Evolutionary conservation across 2,797 vertebrate species (phyloP), one percentile per base, ranked within the genome.

Genomic region (Oryzias sinensis): DNA sequence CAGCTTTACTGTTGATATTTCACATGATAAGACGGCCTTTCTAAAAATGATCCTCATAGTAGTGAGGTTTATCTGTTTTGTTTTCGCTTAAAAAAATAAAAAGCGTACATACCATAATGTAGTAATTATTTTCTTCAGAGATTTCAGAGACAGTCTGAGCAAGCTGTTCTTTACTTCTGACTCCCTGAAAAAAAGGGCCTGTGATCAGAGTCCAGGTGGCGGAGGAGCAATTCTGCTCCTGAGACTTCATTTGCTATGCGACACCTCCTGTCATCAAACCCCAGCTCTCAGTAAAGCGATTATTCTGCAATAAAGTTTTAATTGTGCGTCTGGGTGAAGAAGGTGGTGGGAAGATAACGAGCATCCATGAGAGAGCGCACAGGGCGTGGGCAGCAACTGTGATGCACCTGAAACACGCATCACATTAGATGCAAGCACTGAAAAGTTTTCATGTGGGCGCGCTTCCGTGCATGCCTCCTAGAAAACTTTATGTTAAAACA

Each of bases 231-330:
- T 69, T 83, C 56, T 52, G 58, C 70, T 70, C 68, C 46, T 47
- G 61, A 68, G 73, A 66, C 60, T 74, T 68, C 62, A 66, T 83
- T 68, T 70, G 78, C 64, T 80, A 71, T 64, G 81, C 66, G 85
- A 82, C 77, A 82, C 76, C 72, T 64, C 59, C 68, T 51, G 72
- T 78, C 83, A 88, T 88, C 84, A 85, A 85, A 83, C 62, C 66
- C 56, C 73, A 60, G 65, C 43, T 76, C 55, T 64, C 75, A 11
- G 72, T 63, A 62, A 87, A 89, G 74, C 46, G 70, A 88, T 89
- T 85, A 87, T 81, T 89, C 86, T 85, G 80, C 82, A 29, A 78
- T 87, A 89, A 89, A 88, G 74, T 88, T 88, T 85, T 84, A 88
- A 90, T 88, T 88, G 83, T 75, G 66, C 52, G 52, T 47, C 49